Conservation (phyloP, 2,888 invertebrate species). For the Muscina levida region DNA sequence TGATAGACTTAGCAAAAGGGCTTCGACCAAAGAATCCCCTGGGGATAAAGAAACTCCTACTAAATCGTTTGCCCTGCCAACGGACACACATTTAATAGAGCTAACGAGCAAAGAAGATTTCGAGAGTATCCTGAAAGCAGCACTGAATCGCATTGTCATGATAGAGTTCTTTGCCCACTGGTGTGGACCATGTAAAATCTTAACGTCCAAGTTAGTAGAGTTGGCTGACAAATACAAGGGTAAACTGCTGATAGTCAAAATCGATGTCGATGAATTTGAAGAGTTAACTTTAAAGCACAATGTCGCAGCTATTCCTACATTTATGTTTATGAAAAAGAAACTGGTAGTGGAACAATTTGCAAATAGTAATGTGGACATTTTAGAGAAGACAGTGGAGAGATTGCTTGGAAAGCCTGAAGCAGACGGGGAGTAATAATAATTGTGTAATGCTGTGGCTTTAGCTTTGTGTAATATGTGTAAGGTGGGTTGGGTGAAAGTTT, state of each 20-base stretch:
- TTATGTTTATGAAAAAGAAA: constrained; percentile 89
- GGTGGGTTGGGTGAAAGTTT: too few species aligned
- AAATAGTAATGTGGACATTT: constrained; percentile 89
- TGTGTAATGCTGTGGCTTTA: too few species aligned
- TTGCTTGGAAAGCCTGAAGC: constrained; percentile 74
- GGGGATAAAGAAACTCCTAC: background rate
- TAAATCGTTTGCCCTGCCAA: background rate
- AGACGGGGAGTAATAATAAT: background rate
- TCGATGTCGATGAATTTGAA: constrained; percentile 93
- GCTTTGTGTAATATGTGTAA: too few species aligned
- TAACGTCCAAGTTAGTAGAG: constrained; percentile 89
- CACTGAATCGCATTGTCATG: constrained; percentile 90
- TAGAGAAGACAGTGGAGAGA: constrained; percentile 83
- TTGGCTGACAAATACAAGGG: constrained; percentile 83
- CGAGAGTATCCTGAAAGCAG: constrained; percentile 84
- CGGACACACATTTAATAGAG: constrained; percentile 31
- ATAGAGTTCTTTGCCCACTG: constrained; percentile 95
- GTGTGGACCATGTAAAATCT: constrained; percentile 95
- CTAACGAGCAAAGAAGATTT: constrained; percentile 83
- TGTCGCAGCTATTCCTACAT: constrained; percentile 93
- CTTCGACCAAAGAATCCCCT: background rate
- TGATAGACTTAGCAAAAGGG: background rate
- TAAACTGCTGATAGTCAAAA: constrained; percentile 82
- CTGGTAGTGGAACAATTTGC: constrained; percentile 86
- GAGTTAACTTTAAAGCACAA: constrained; percentile 89